Conservation (phyloP, 1,140 invertebrate species). For the Drosophila willistoni region DNA sequence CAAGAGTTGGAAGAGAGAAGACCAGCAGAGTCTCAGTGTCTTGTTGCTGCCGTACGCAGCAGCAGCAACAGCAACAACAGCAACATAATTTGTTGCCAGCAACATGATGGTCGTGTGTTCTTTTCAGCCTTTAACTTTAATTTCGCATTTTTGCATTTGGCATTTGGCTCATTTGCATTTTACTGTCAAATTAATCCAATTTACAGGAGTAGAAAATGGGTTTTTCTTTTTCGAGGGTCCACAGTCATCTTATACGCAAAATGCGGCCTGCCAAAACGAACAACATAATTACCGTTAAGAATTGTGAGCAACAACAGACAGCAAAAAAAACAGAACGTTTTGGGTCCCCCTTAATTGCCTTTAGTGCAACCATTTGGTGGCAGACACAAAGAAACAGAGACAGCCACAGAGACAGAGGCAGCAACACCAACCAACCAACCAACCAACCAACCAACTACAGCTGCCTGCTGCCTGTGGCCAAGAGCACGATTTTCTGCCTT, state of each 20-base stretch:
- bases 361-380: constrained; percentile 71
- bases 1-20: constrained; percentile 25
- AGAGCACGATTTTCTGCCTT: constrained; percentile 58
- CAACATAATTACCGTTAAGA: constrained; percentile 82
- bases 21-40: constrained; percentile 1
- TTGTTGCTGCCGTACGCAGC: constrained; percentile 37
- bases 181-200: constrained; percentile 83
- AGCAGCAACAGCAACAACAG: constrained; percentile 42
- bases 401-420: constrained; percentile 23
- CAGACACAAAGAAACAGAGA: constrained; percentile 19
- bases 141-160: constrained; percentile 65
- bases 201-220: constrained; percentile 61
- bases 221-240: constrained; percentile 42
- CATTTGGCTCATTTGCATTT: constrained; percentile 81
- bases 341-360: constrained; percentile 79
- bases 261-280: constrained; percentile 75
- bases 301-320: constrained; percentile 56
- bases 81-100: constrained; percentile 75
- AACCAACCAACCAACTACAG: neutral
- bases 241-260: constrained; percentile 33
- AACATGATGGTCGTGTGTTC: constrained; percentile 48
- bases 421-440: constrained; percentile 22
- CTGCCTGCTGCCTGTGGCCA: constrained; percentile 41
- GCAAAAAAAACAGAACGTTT: constrained; percentile 62
- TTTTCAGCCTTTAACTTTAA: constrained; percentile 60